phyloP scores from a whole-genome alignment of 1,140 invertebrate genomes.

The Saccostrea glomerata region DNA sequence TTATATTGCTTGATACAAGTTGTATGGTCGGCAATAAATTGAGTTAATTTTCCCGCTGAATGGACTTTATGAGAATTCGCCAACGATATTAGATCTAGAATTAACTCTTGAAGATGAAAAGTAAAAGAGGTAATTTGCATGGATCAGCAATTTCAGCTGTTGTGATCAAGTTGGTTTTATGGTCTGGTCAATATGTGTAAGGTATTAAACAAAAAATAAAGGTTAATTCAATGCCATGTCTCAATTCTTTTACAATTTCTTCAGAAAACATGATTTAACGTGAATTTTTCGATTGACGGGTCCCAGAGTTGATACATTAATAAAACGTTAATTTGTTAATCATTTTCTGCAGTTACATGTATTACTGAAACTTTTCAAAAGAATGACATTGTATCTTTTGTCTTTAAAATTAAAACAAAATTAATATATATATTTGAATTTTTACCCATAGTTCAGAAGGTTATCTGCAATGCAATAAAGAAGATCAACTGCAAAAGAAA shows the following conservation, averaged over 20 bases:
- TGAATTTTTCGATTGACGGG: too few relatives aligned
- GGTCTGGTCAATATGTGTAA: constrained; percentile 4
- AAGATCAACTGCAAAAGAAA: too few relatives aligned
- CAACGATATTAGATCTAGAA: neutral
- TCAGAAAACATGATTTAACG: neutral
- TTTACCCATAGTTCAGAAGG: too few relatives aligned
- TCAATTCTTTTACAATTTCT: neutral
- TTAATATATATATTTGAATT: too few relatives aligned
- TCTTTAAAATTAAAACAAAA: too few relatives aligned
- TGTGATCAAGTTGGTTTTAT: neutral
- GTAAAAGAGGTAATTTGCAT: neutral
- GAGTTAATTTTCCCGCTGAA: constrained; percentile 23
- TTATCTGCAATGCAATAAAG: too few relatives aligned
- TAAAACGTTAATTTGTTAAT: too few relatives aligned
- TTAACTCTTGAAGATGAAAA: neutral
- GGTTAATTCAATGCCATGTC: neutral
- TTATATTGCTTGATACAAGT: neutral
- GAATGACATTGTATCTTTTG: too few relatives aligned
- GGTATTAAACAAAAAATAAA: neutral
- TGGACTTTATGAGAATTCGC: constrained; percentile 16
- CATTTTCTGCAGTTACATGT: too few relatives aligned
- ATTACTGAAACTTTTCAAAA: too few relatives aligned
- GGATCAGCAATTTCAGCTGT: constrained; percentile 7
- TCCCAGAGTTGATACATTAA: too few relatives aligned
- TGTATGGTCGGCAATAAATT: constrained; percentile 19